Conservation (phyloP, 2,888 invertebrate genomes). For the Mimas tiliae region DNA sequence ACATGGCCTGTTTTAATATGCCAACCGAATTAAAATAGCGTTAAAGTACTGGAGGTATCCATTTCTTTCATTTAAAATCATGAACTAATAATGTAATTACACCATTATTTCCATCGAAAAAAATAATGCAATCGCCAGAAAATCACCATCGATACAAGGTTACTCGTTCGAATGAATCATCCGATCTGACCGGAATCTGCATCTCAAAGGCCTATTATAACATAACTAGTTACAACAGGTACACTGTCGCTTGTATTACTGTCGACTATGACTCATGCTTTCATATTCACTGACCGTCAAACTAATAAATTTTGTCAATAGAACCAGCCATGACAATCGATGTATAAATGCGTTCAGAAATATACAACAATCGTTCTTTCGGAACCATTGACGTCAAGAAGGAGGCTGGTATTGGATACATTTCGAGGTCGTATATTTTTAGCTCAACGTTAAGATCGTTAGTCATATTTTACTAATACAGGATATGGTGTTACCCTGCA, state of each 20-base stretch:
- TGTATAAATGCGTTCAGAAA: conserved; percentile 17
- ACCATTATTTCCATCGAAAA: conserved; percentile 32
- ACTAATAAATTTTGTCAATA: conserved; percentile 28
- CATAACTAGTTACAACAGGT: conserved; percentile 51
- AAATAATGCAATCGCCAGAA: conserved; percentile 35
- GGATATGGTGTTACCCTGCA: conserved; percentile 50
- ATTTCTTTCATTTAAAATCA: not conserved
- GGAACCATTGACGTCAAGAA: conserved; percentile 50
- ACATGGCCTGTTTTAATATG: too few relatives aligned
- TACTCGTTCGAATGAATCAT: conserved; percentile 55
- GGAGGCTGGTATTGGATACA: conserved; percentile 51
- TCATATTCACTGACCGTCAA: conserved; percentile 17
- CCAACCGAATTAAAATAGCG: too few relatives aligned
- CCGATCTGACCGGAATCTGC: conserved; percentile 47
- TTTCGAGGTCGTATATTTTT: conserved; percentile 46
- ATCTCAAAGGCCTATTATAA: conserved; percentile 61
- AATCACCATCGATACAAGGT: conserved; percentile 43
- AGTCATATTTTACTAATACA: conserved; percentile 44
- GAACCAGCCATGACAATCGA: not conserved
- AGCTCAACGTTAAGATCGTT: conserved; percentile 37
- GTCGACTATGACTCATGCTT: conserved; percentile 4
- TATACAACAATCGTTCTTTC: conserved; percentile 27
- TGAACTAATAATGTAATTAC: not conserved
- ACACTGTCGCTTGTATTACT: conserved; percentile 32
- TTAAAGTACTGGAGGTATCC: too few relatives aligned